These are phyloP conservation scores for Pristionchus pacificus DNA, from an alignment of 1,140 invertebrate species.

Conservation along the genomic window DNA sequence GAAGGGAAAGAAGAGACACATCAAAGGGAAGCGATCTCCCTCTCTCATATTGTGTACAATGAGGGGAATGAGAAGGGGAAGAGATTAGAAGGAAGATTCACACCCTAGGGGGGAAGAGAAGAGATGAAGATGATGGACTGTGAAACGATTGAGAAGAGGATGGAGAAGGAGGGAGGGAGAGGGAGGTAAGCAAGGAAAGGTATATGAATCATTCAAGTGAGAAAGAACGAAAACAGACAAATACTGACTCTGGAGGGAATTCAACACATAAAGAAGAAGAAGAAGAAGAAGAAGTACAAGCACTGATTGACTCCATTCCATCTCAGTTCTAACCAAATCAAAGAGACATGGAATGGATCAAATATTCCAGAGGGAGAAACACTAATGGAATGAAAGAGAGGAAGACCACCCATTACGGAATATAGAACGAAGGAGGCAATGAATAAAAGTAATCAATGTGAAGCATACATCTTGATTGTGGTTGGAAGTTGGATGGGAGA, in stretches of 20 bases:
- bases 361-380: too few species aligned
- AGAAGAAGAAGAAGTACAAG: background rate
- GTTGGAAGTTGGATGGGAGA: background rate
- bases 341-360: too few species aligned
- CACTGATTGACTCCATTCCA: background rate
- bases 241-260: background rate
- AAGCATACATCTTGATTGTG: background rate
- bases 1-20: too few species aligned
- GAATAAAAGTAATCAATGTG: background rate
- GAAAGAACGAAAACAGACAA: too few species aligned
- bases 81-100: background rate
- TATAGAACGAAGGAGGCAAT: background rate
- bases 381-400: background rate
- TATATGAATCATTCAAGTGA: too few species aligned
- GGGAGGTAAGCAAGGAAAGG: background rate
- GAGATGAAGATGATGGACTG: background rate
- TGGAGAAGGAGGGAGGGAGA: background rate
- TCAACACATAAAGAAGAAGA: background rate
- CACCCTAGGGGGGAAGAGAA: too few species aligned
- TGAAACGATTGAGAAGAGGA: background rate
- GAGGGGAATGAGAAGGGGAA: too few species aligned
- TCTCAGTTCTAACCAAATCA: too few species aligned
- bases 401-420: background rate
- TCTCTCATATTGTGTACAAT: too few species aligned
- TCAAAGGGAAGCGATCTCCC: too few species aligned